These are phyloP conservation scores for Acholoe squamosa DNA, from an alignment of 2,888 invertebrate genomes.

Conservation along the genomic window DNA sequence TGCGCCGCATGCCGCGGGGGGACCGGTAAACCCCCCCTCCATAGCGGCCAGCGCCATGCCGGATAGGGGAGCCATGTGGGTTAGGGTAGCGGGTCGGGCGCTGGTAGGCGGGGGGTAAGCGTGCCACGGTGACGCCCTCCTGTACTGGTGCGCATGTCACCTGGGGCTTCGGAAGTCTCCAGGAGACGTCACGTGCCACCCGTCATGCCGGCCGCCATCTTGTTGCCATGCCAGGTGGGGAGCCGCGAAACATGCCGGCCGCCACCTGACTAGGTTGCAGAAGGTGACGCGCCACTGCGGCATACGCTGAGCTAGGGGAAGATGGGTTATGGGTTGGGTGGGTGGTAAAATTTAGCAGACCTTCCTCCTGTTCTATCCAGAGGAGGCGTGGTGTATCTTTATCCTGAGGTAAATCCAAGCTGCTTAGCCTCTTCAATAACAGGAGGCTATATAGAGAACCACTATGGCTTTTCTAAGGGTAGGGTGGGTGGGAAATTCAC, in stretches of 20 bases:
- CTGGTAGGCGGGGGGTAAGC: background rate
- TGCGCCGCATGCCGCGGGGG: background rate
- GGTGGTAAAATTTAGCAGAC: background rate
- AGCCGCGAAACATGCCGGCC: slow-evolving; percentile 1
- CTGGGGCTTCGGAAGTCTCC: background rate
- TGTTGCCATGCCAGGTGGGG: background rate
- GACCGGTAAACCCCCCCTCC: no score
- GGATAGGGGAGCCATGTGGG: background rate
- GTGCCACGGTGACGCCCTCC: slow-evolving; percentile 58
- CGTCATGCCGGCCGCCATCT: slow-evolving; percentile 18
- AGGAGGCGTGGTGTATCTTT: background rate
- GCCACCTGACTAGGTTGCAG: background rate
- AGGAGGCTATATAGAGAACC: no score
- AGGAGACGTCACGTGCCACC: background rate
- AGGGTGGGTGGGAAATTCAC: no score
- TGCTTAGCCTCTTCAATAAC: no score
- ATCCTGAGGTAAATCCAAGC: background rate
- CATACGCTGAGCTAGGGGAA: background rate
- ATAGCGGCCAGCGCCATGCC: background rate
- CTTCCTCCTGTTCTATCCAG: background rate
- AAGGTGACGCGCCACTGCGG: background rate
- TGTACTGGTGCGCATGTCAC: background rate
- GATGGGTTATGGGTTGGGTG: background rate
- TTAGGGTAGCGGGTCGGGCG: background rate
- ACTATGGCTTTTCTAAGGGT: no score